Evolutionary conservation across 1,140 invertebrate genomes (phyloP), one percentile per base, ranked within the genome.

Genomic region (Camponotus vicinus): DNA sequence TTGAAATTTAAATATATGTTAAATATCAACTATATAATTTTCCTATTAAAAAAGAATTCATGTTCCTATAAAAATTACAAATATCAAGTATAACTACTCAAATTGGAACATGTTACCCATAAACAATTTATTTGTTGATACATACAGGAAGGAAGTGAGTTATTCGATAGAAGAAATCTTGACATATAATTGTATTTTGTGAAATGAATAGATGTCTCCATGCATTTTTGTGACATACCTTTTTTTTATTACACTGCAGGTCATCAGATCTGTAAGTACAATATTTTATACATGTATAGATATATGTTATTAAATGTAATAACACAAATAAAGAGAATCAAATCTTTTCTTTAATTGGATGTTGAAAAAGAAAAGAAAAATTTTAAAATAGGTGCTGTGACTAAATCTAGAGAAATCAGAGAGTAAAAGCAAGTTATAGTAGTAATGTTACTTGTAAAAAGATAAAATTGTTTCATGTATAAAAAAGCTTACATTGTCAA

Each of bases 401-500:
- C 32, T 27, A 59, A 63, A 63, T 13, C 8, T 73, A n/a, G n/a
- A 40, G 13, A 49, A 66, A 15, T 27, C 42, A 32, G 4, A 21
- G 15, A 82, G 15, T 59, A 45, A 34, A 71, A 45, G 13, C 7
- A 45, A 27, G 7, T 37, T 55, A 34, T n/a, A 73, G 27, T 3
- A 40, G 49, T 40, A 40, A 18, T 21, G 9, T 34, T 45, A 42
- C 0, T 34, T 63, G 3, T 4, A 27, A 27, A 8, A 34, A 18
- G 27, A 78, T 21, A 40, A 8, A 67, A 52, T 37, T 52, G n/a
- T 69, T 55, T 77, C 5, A 42, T 64, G 2, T 32, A 32, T 27
- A 8, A 40, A 64, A 63, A 4, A 52, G 92, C 95, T 95, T 94
- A 96, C 96, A 92, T 96, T 96, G 94, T 98, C 97, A 86, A 98